Evolutionary conservation across 2,113 vertebrate genomes (phyloP).

Genomic region (Cavia porcellus): DNA sequence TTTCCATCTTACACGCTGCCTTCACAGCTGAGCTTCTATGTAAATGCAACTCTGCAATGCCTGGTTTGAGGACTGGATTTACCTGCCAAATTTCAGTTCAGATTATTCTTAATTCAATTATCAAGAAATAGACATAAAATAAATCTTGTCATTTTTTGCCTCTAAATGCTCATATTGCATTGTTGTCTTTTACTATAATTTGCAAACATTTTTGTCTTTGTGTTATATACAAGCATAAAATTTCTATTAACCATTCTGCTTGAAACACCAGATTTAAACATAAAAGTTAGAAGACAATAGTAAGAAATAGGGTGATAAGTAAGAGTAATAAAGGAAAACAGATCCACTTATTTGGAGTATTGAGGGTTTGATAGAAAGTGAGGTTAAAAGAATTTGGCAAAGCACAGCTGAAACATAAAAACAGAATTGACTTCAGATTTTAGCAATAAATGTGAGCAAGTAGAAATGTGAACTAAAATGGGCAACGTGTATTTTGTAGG

Average conservation of each 20-base stretch:
- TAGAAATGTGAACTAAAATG: not conserved
- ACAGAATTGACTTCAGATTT: constrained; percentile 18
- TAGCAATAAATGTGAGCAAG: not conserved
- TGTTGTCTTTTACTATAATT: not conserved
- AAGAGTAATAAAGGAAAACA: not conserved
- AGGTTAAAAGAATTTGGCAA: not conserved
- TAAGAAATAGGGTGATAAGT: not conserved
- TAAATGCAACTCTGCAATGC: not conserved
- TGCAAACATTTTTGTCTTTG: not conserved
- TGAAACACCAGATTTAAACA: not conserved
- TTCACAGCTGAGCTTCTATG: not conserved
- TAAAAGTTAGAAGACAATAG: not conserved
- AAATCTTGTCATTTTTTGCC: not conserved
- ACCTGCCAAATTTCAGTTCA: not conserved
- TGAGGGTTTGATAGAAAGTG: not conserved
- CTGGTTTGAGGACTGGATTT: not conserved
- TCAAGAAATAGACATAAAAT: not conserved
- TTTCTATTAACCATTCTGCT: not conserved
- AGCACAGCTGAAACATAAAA: not conserved
- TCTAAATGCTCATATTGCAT: not conserved
- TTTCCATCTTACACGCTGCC: constrained; percentile 23
- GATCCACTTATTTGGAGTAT: not conserved
- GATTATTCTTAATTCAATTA: constrained; percentile 17
- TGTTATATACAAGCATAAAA: not conserved
- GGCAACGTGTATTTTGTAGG: not conserved